A percentile compares a stretch with the other conserved stretches of the same genome.
Evolutionary conservation across 2,113 vertebrate genomes (phyloP).

Genomic region (Tamias sibiricus): DNA sequence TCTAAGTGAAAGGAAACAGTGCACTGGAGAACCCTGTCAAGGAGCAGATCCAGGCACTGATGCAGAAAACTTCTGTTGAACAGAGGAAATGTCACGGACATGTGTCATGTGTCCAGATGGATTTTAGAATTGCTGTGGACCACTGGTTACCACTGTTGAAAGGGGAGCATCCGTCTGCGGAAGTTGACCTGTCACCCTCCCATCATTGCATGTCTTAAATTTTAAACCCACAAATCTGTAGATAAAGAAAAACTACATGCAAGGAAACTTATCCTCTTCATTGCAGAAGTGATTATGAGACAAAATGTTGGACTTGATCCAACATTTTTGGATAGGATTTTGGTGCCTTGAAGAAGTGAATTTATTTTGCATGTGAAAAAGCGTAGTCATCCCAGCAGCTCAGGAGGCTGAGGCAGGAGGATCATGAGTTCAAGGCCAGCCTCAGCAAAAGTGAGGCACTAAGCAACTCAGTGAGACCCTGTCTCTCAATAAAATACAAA

Average conservation of each 20-base stretch:
- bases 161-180: too few relatives aligned
- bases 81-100: not conserved
- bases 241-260: not conserved
- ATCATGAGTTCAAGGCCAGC: too few relatives aligned
- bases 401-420: too few relatives aligned
- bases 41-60: too few relatives aligned
- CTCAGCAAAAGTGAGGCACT: too few relatives aligned
- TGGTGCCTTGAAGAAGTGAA: not conserved
- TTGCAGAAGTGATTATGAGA: not conserved
- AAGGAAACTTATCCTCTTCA: too few relatives aligned
- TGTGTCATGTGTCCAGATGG: not conserved
- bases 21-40: not conserved
- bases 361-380: not conserved
- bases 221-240: not conserved
- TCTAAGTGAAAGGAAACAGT: not conserved
- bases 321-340: not conserved
- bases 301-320: not conserved
- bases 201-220: not conserved
- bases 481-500: too few relatives aligned
- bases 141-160: too few relatives aligned
- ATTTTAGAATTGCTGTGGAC: not conserved
- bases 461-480: too few relatives aligned
- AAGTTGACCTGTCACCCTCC: too few relatives aligned
- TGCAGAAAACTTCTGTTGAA: not conserved
- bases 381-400: not conserved